Conservation (phyloP, 2,113 vertebrate species). For the Petromus typicus region DNA sequence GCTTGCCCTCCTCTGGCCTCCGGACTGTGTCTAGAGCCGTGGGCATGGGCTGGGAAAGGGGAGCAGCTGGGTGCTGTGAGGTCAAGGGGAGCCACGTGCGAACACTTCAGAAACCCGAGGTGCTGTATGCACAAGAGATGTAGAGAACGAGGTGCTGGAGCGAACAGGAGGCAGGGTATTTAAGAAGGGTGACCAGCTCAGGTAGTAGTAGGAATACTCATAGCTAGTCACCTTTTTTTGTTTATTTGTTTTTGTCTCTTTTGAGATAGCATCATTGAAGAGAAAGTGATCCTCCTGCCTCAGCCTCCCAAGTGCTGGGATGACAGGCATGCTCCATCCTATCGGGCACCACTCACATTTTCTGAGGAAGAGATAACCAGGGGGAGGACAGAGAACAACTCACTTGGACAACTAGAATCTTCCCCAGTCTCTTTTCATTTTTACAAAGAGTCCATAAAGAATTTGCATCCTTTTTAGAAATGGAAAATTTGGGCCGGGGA, state of each 20-base stretch:
- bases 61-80: not conserved
- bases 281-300: no score
- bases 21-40: not conserved
- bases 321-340: no score
- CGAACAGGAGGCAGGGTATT: not conserved
- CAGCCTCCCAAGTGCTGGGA: no score
- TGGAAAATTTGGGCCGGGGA: no score
- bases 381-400: not conserved
- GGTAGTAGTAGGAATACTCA: not conserved
- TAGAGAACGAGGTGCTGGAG: not conserved
- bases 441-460: not conserved
- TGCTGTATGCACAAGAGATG: no score
- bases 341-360: no score
- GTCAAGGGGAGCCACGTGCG: not conserved
- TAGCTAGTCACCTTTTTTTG: not conserved
- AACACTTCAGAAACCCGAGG: not conserved
- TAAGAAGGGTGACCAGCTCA: not conserved
- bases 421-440: not conserved
- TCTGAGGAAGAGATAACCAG: not conserved
- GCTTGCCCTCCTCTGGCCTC: not conserved
- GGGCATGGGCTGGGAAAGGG: no score
- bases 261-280: no score
- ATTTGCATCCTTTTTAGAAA: not conserved
- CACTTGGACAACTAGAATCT: not conserved
- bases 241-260: no score